phyloP scores from a whole-genome alignment of 2,888 invertebrate genomes.

The Adelphocoris suturalis region DNA sequence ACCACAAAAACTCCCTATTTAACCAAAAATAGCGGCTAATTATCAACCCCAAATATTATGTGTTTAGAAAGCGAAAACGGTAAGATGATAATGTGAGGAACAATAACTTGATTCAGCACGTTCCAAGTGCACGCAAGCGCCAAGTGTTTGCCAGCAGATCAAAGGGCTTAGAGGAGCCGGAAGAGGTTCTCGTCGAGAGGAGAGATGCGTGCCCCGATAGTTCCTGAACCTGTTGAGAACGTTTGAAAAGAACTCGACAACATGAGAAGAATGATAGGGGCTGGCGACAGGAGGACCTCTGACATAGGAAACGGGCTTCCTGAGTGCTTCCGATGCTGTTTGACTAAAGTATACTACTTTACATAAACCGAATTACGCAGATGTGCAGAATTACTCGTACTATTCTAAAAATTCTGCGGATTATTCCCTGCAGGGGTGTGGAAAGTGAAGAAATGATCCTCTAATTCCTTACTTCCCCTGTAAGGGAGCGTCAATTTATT shows the following conservation, averaged over 20 bases:
- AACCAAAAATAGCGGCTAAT: too few species aligned
- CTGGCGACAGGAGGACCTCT: not conserved
- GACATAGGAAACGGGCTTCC: conserved; percentile 52
- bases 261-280: not conserved
- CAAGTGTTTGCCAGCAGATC: not conserved
- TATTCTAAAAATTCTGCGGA: too few species aligned
- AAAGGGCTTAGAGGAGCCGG: not conserved
- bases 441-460: too few species aligned
- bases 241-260: not conserved
- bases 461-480: too few species aligned
- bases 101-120: not conserved
- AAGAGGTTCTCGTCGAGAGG: not conserved
- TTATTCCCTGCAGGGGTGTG: too few species aligned
- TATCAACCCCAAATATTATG: too few species aligned
- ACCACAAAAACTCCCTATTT: too few species aligned
- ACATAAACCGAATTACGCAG: too few species aligned
- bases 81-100: not conserved
- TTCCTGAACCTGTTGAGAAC: conserved; percentile 51
- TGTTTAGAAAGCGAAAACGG: too few species aligned
- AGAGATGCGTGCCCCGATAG: conserved; percentile 44
- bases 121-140: not conserved
- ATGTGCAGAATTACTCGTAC: too few species aligned
- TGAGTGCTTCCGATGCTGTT: not conserved
- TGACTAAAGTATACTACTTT: too few species aligned
- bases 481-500: too few species aligned